Evolutionary conservation across 2,113 vertebrate species (phyloP), one percentile per base, ranked within the genome.

Genomic region (Austrofundulus limnaeus): DNA sequence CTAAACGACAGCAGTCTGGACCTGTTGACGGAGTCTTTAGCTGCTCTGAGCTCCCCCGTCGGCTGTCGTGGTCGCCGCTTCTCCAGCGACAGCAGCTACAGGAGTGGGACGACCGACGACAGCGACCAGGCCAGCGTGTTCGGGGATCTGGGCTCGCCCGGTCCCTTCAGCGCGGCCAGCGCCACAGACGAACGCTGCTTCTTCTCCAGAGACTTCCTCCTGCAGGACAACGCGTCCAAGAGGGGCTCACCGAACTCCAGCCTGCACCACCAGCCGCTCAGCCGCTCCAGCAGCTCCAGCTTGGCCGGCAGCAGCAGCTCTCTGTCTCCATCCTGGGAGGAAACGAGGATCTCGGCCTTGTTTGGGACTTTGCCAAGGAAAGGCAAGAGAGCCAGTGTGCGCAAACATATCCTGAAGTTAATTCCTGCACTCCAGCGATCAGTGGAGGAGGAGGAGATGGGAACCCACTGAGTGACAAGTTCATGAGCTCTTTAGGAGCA

Each of bases 281-380:
- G 65, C 1, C 78, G 93, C 69, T 91, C 91, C 61, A 92, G 93
- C 64, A 97, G 94, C 89, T 75, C 94, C 85, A 96, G 96, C 58
- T 57, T 92, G 37, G 88, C 92, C 3, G 93, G 92, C 74, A 95
- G 90, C 12, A 92, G 80, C 75, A 82, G 72, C 63, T 94, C 94
- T 24, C 66, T 90, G 77, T 96, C 96, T 10, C 94, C 95, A 0
- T 82, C 91, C 21, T 96, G 94, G 91, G 94, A 95, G 2, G 74
- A 86, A 7, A 53, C 66, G 7, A 41, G 82, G 62, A 74, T 70
- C 75, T 70, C 85, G 20, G 88, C 91, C 7, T 21, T 93, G 45
- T 97, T 96, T 12, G 96, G 95, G 17, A 99, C 96, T 0, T 85
- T 99, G 23, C 95, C 97, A 0, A 87, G 97, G 20, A 96, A 94